Conservation (phyloP, 2,797 vertebrate species). For the Peromyscus melanophrys region DNA sequence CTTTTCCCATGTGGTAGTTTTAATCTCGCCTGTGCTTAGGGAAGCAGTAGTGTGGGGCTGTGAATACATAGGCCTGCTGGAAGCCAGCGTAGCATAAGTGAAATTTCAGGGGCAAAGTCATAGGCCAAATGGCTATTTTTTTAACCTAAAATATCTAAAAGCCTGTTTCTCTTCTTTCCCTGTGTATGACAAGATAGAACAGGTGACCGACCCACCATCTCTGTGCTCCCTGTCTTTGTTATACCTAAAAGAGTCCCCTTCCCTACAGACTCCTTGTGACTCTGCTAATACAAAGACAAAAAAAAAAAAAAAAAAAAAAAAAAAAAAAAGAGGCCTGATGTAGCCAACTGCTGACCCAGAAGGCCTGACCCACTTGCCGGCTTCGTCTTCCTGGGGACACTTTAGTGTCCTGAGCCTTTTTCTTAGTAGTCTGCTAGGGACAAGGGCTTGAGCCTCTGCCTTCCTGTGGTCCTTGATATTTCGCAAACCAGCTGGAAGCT, state of each 20-base stretch:
- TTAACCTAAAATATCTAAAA: conserved; percentile 62
- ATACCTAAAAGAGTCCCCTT: not conserved
- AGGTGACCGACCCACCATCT: not conserved
- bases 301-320: no score
- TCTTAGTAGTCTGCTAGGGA: not conserved
- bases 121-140: conserved; percentile 45
- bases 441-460: not conserved
- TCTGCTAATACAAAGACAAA: not conserved
- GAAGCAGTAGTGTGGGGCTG: not conserved
- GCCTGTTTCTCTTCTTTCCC: conserved; percentile 34
- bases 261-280: not conserved
- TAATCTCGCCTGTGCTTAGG: conserved; percentile 39
- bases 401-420: conserved; percentile 35
- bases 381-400: not conserved
- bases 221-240: conserved; percentile 49
- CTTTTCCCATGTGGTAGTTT: not conserved
- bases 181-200: conserved; percentile 9
- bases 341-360: not conserved
- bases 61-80: not conserved
- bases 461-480: not conserved
- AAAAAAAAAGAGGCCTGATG: not conserved
- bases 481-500: conserved; percentile 64
- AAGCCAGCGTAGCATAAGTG: not conserved
- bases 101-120: conserved; percentile 46
- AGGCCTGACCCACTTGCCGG: not conserved